Conservation (phyloP, 64 coral and sea anemone species). For the Pachyseris speciosa region DNA sequence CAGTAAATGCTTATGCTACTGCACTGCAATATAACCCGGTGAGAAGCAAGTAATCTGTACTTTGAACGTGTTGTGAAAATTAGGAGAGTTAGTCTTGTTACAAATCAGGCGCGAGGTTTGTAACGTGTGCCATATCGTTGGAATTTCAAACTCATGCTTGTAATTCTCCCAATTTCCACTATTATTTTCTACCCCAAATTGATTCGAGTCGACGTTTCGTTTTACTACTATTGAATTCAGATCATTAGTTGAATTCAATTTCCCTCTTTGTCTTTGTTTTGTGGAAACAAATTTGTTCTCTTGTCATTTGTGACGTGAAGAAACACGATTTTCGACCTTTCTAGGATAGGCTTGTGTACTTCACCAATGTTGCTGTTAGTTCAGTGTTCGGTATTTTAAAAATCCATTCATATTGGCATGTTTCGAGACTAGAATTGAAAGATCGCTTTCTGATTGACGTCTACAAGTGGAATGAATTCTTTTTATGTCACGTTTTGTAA, state of each 20-base stretch:
- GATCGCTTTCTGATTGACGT: not conserved
- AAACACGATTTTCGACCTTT: not conserved
- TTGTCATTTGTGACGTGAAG: slow-evolving; percentile 4
- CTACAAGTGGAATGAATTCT: not conserved
- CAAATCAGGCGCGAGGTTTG: not conserved
- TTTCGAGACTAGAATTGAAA: not conserved
- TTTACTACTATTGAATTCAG: not conserved
- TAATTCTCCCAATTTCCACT: not conserved
- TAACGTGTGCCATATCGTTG: not conserved
- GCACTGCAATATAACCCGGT: slow-evolving; percentile 99
- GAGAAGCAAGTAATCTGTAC: slow-evolving; percentile 47
- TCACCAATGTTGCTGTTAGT: not conserved
- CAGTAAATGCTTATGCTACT: slow-evolving; percentile 96
- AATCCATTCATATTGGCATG: not conserved
- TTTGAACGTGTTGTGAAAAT: slow-evolving; percentile 21
- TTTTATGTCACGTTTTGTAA: not conserved
- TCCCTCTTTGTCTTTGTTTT: not conserved
- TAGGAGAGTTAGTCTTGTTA: not conserved
- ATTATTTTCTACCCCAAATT: not conserved
- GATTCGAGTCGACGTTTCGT: not conserved
- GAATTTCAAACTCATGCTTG: not conserved
- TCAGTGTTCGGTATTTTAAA: not conserved
- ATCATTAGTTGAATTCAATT: not conserved
- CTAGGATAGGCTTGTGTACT: not conserved
- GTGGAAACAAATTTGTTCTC: not conserved